Evolutionary conservation across 2,113 vertebrate genomes (phyloP), one percentile per base, ranked within the genome.

Genomic region (Mustela lutreola): DNA sequence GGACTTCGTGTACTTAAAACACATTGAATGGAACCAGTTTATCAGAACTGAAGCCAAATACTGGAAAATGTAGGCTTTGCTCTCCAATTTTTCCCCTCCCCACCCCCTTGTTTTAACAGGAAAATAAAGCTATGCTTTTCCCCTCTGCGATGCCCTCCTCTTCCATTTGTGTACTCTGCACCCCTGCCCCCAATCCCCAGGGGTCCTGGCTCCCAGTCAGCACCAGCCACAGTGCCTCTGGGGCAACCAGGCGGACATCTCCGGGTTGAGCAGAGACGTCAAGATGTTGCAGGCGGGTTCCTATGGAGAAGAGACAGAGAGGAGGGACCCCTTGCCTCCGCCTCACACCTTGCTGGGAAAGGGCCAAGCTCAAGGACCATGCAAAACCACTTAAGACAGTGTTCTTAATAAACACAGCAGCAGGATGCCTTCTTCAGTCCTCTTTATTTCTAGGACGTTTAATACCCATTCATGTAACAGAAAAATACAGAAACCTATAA

Each of bases 401-500:
- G 5, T 33, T 42, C 42, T 81, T 48, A 71, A 93, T 48, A 71
- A 95, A 73, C 24, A 75, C 42, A 87, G 78, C 39, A 65, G 24
- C 79, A 86, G 14, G 65, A 85, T 48, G 26, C 18, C 22, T 42
- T 90, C 31, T 4, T 90, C 42, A 39, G 67, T 58, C 58, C 58
- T 36, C 45, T 85, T 87, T 67, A 71, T 81, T 63, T 42, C 79
- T 7, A 86, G 26, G 60, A 85, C 80, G 48, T 71, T 62, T 88
- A 75, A 94, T 58, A 94, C 11, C 86, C 10, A 67, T 24, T 5
- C 62, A 90, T 3, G 14, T 81, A 73, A 60, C 78, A 80, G n/a
- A 71, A 95, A 94, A 94, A 76, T 7, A 94, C 1, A 85, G 24
- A 92, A 92, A 90, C 7, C 50, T 7, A 24, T 33, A 71, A 81